Evolutionary conservation across 1,140 invertebrate genomes (phyloP), one percentile per base, ranked within the genome.

Genomic region (Bombus superbus): DNA sequence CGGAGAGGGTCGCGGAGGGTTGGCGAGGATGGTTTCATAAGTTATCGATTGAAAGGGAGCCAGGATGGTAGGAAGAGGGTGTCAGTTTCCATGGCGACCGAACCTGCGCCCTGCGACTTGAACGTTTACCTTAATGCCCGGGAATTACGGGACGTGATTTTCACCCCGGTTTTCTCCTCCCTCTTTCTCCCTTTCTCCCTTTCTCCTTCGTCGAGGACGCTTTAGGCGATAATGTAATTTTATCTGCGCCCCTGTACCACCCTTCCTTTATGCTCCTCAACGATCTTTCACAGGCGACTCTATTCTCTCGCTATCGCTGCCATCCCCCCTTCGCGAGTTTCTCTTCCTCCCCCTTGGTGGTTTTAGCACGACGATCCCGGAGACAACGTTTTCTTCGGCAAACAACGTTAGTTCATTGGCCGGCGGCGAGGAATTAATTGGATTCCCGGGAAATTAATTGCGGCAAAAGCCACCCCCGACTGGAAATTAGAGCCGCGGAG

Each of bases 111-210:
- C 89, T 94, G 89, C 88, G 90, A 90, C 88, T 86, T 90, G 91
- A 91, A 94, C 94, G 93, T 94, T 95, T 95, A 95, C 94, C 94
- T 95, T 95, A 95, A 95, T 95, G 92, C 93, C 92, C 91, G 92
- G 92, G 93, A 95, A 95, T 95, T 95, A 95, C 93, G 93, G 91
- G 90, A 94, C 94, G 93, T 95, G 94, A 95, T 95, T 94, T 94
- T 91, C 88, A 85, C 89, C 90, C 83, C 77, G 79, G 87, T 80
- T 89, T 74, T 81, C 89, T 66, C 93, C 6, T 92, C 91, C 90
- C 89, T 83, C 42, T 69, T 22, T 57, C 62, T 62, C 73, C 57
- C 71, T 53, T 62, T 40, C 47, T 44, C 47, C 86, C 71, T 53
- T 62, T 40, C 47, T 44, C 47, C 86, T 47, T 35, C 82, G 71